Evolutionary conservation across 2,888 invertebrate genomes (phyloP).

Genomic region (Chironomus riparius): DNA sequence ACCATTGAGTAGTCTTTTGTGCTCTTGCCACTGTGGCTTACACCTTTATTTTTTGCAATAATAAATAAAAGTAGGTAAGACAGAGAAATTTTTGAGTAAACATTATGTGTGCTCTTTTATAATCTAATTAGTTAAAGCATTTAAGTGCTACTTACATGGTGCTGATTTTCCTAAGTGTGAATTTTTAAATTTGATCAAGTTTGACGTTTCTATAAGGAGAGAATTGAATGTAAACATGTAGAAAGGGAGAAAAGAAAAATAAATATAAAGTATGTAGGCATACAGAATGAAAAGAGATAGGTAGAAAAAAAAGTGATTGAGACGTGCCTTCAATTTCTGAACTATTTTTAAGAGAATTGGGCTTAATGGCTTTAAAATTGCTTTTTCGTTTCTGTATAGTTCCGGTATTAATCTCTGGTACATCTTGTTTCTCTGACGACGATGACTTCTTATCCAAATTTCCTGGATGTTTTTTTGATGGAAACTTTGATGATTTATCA

Average conservation of each 20-base stretch:
- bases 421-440: background rate
- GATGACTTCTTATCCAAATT: background rate
- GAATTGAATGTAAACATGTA: background rate
- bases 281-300: background rate
- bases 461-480: background rate
- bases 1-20: conserved; percentile 3
- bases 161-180: conserved; percentile 89
- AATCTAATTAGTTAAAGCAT: background rate
- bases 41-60: background rate
- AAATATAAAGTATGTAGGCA: background rate
- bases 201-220: conserved; percentile 42
- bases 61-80: background rate
- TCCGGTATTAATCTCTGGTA: background rate
- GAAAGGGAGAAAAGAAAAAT: background rate
- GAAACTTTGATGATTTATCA: background rate
- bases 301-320: background rate
- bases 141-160: conserved; percentile 46
- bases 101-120: background rate
- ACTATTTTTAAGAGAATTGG: conserved; percentile 7
- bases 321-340: conserved; percentile 10
- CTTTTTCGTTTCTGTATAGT: conserved; percentile 18
- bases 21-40: background rate
- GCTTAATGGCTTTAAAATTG: conserved; percentile 6
- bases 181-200: conserved; percentile 79
- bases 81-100: background rate